Conservation (phyloP, 1,140 invertebrate genomes). For the Drosophila pectinifera region DNA sequence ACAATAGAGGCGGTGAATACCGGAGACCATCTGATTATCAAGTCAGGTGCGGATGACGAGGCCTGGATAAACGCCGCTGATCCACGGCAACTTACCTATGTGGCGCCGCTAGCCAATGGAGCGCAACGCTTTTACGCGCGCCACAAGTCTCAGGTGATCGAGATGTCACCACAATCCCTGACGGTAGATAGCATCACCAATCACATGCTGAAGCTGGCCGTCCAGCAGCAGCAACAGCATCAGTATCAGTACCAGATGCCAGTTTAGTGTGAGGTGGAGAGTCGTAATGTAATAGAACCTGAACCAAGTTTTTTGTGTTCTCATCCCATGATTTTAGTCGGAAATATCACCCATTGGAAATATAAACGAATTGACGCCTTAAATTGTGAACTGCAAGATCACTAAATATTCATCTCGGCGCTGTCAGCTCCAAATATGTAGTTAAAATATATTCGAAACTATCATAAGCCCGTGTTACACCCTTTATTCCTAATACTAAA, state of each 20-base stretch:
- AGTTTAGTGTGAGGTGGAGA: not conserved
- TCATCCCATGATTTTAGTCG: not conserved
- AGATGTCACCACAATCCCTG: constrained; percentile 46
- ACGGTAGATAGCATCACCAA: constrained; percentile 74
- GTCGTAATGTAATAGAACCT: not conserved
- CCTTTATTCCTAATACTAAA: not conserved
- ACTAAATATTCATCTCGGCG: constrained; percentile 4
- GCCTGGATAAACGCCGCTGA: constrained; percentile 70
- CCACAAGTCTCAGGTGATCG: constrained; percentile 66
- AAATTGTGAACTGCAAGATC: constrained; percentile 27
- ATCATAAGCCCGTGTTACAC: constrained; percentile 9
- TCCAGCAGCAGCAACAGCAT: constrained; percentile 44
- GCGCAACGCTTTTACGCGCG: constrained; percentile 69
- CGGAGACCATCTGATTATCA: constrained; percentile 74
- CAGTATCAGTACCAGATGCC: not conserved
- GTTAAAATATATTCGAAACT: constrained; percentile 37
- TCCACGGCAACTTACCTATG: constrained; percentile 61
- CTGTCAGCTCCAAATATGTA: constrained; percentile 8
- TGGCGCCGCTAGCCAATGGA: constrained; percentile 49
- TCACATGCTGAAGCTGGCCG: constrained; percentile 70
- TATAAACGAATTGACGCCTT: constrained; percentile 18
- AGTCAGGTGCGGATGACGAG: constrained; percentile 49
- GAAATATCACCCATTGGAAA: constrained; percentile 1
- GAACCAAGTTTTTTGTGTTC: constrained; percentile 7
- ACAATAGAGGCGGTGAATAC: constrained; percentile 59